Base-by-base conservation (phyloP, 2,113 vertebrate genomes). In the Malaclemys terrapin region DNA sequence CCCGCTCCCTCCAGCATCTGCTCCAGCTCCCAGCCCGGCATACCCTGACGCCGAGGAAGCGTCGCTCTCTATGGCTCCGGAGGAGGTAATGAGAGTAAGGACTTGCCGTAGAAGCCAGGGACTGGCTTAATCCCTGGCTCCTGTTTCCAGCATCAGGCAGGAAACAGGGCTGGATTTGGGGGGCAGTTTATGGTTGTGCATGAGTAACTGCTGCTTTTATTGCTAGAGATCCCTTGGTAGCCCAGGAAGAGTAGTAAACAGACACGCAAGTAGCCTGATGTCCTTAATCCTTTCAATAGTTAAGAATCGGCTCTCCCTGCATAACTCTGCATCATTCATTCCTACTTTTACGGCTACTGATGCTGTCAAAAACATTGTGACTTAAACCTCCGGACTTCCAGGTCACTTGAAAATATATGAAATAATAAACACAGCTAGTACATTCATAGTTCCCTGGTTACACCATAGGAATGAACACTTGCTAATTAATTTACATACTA, bases 1-100 rank as follows among this genome's bases (percentile, higher is more conserved):
- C 3, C 62, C 16, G 17, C 72, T 50, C 45, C 69, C 27, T 19
- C 29, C 49, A 27, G 56, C 53, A 54, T 19, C 53, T 22, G 47
- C 57, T 79, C 29, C 25, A 22, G 42, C 56, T 11, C 59, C 22
- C 82, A 72, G 53, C 56, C 3, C 16, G 16, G 52, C 24, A 16
- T 45, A 59, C 52, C 76, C 72, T 47, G 88, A 75, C 45, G 57
- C 87, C 1, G 11, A 49, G 75, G 42, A 57, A n/a, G 38, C 87
- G 49, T 49, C 38, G 84, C 69, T 93, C 89, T 89, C 95, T 92
- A 96, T 97, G 97, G 97, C 95, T 96, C 92, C 89, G 35, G 62
- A 95, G 91, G 89, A 98, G 97, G 98, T 97, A 97, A 97, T 0
- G 69, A 62, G 29, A 89, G 42, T 1, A 10, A 45, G 52, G 87